Evolutionary conservation across 37 sponge, comb jelly and placozoan species (phyloP).

Genomic region (Axinella damicornis): DNA sequence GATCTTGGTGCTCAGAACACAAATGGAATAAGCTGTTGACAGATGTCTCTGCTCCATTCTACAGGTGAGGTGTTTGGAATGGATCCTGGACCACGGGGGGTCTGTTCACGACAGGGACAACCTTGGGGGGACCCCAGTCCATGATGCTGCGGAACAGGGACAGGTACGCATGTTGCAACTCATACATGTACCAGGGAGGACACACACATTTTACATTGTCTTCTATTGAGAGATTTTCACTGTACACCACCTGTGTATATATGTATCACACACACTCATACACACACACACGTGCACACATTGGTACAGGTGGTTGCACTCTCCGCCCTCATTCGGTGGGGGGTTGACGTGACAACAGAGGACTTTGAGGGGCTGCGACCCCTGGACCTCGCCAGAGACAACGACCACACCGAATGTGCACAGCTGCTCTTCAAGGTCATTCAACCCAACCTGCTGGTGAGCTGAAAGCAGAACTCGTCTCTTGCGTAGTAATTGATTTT

Average conservation of each 20-base stretch:
- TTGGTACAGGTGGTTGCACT: conserved; percentile 33
- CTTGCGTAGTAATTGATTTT: background rate
- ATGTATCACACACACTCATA: background rate
- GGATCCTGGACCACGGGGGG: conserved; percentile 81
- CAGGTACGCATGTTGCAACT: conserved; percentile 52
- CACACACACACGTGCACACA: background rate
- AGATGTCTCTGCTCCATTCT: no score
- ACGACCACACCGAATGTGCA: conserved; percentile 71
- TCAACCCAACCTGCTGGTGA: conserved; percentile 40
- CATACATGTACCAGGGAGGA: no score
- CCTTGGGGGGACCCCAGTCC: conserved; percentile 83
- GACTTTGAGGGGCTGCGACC: conserved; percentile 78
- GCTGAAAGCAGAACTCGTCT: no score
- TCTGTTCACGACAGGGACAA: conserved; percentile 67
- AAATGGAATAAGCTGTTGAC: no score
- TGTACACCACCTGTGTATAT: no score
- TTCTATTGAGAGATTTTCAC: no score
- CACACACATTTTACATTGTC: no score
- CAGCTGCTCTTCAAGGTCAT: conserved; percentile 52
- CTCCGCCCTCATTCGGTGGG: conserved; percentile 49
- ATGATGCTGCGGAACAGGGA: conserved; percentile 94
- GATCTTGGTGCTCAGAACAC: no score
- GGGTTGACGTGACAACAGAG: conserved; percentile 37
- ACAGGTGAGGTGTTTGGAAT: conserved; percentile 72
- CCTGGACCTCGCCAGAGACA: conserved; percentile 78